phyloP scores from a whole-genome alignment of 2,888 invertebrate genomes.

The Polyommatus iphigenia region DNA sequence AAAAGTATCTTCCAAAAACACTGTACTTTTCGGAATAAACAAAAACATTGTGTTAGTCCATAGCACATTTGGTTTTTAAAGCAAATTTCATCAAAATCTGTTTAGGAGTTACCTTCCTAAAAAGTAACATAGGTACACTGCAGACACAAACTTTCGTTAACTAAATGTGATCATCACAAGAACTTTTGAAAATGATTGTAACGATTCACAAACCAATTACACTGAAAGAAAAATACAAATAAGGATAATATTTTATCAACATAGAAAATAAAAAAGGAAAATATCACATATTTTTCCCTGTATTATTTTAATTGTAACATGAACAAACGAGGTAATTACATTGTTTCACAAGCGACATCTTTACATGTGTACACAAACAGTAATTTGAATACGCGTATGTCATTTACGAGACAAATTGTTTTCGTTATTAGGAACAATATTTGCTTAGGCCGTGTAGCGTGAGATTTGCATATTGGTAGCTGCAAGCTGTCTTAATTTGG shows the following conservation, averaged over 20 bases:
- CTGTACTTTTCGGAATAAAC: too few species aligned
- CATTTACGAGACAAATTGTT: slow-evolving; percentile 46
- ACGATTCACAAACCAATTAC: background rate
- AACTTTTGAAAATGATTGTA: too few species aligned
- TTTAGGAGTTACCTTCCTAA: too few species aligned
- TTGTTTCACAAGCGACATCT: slow-evolving; percentile 28
- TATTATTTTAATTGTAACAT: slow-evolving; percentile 15
- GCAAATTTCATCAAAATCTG: too few species aligned
- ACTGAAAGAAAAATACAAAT: background rate
- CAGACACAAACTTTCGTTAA: too few species aligned
- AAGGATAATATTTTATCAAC: background rate
- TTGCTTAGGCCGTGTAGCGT: slow-evolving; percentile 57
- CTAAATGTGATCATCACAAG: too few species aligned
- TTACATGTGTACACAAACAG: slow-evolving; percentile 32
- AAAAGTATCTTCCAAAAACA: background rate
- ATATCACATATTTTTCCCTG: background rate
- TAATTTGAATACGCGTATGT: slow-evolving; percentile 44
- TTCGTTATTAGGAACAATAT: slow-evolving; percentile 57
- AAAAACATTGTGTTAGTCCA: too few species aligned
- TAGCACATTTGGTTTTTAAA: too few species aligned
- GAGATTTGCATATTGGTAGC: slow-evolving; percentile 73
- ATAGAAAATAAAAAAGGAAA: background rate
- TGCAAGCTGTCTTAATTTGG: slow-evolving; percentile 75
- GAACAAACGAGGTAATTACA: slow-evolving; percentile 6
- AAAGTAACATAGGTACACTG: too few species aligned